These are phyloP conservation scores for Actinemys pallida DNA, from an alignment of 2,113 vertebrate genomes.

Conservation along the genomic window DNA sequence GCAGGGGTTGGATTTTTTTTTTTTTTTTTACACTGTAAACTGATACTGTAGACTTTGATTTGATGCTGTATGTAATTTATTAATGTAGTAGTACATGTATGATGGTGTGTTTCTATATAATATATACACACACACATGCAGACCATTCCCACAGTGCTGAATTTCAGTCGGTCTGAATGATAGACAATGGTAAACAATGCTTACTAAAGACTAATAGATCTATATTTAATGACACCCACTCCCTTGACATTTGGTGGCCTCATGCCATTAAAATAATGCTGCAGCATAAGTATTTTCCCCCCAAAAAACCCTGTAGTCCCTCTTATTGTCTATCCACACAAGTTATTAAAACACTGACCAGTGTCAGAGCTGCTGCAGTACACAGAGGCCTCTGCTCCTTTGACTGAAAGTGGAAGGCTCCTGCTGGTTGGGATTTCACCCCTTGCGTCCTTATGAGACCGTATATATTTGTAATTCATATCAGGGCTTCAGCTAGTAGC, in stretches of 20 bases:
- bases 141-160: background rate
- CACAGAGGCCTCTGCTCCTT: fast-evolving
- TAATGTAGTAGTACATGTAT: background rate
- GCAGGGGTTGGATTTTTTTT: background rate
- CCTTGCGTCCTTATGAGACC: background rate
- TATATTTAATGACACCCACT: background rate
- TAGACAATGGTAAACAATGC: background rate
- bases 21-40: background rate
- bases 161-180: background rate
- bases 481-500: background rate
- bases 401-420: background rate
- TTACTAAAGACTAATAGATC: background rate
- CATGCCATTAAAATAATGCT: background rate
- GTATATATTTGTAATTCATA: background rate
- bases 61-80: background rate
- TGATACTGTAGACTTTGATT: background rate
- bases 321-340: background rate
- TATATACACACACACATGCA: fast-evolving
- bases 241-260: background rate
- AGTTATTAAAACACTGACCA: background rate
- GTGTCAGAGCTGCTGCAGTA: background rate
- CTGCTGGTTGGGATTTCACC: fast-evolving
- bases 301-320: background rate
- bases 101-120: background rate
- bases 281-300: background rate